Conservation (phyloP, 1,140 invertebrate species). For the Gonioctena quinquepunctata region DNA sequence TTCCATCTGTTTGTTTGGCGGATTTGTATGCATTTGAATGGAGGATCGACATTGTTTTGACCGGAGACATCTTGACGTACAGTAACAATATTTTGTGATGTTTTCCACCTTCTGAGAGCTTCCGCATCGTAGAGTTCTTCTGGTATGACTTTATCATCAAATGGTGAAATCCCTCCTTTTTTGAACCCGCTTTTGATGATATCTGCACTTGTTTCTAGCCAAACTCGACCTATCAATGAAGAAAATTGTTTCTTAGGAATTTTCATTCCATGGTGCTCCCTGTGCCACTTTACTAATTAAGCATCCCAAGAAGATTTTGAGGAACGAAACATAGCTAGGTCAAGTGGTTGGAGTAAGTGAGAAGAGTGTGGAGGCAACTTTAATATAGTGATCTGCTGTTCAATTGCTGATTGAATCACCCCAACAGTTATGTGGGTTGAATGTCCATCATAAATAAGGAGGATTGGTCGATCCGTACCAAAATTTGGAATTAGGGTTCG, state of each 20-base stretch:
- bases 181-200: not conserved
- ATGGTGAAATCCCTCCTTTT: not conserved
- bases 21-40: not conserved
- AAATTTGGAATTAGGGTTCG: conserved; percentile 39
- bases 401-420: conserved; percentile 41
- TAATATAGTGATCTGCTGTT: conserved; percentile 42
- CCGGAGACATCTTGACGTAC: conserved; percentile 5
- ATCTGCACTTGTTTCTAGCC: not conserved
- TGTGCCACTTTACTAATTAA: not conserved
- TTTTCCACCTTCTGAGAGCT: conserved; percentile 2
- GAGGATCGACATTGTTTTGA: not conserved
- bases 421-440: conserved; percentile 42
- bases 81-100: conserved; percentile 1
- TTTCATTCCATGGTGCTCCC: not conserved
- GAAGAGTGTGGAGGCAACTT: conserved; percentile 50
- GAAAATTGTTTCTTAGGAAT: conserved; percentile 9
- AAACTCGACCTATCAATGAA: not conserved
- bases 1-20: not conserved
- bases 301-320: conserved; percentile 17
- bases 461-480: conserved; percentile 34
- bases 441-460: conserved; percentile 46
- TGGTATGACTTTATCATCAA: not conserved
- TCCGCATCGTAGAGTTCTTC: not conserved
- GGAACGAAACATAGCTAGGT: conserved; percentile 31
- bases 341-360: conserved; percentile 48